These are phyloP conservation scores for Ferrisia virgata DNA, from an alignment of 2,888 invertebrate species.

Conservation along the genomic window DNA sequence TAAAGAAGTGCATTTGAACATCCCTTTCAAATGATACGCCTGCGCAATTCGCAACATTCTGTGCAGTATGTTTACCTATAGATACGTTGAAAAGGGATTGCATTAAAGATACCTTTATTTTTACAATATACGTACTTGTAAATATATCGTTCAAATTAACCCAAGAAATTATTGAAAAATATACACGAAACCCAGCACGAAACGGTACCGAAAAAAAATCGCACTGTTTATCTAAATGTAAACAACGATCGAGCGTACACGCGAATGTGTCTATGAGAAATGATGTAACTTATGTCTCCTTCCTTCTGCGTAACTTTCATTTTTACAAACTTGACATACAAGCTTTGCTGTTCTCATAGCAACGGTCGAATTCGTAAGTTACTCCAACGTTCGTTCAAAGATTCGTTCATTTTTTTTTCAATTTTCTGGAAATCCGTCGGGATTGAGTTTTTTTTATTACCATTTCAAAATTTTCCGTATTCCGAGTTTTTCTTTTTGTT, in stretches of 20 bases:
- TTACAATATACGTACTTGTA: background rate
- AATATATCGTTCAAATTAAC: background rate
- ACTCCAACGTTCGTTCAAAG: background rate
- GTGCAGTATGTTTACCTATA: background rate
- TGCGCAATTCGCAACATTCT: background rate
- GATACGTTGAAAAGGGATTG: too few relatives aligned
- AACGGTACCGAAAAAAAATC: constrained; percentile 25
- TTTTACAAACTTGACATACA: constrained; percentile 43
- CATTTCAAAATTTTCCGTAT: background rate
- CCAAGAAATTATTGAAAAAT: background rate
- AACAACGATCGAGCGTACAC: constrained; percentile 6
- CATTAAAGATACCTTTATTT: background rate
- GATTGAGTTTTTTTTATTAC: background rate
- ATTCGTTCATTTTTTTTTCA: background rate
- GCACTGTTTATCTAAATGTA: background rate
- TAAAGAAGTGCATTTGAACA: background rate
- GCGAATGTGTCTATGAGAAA: constrained; percentile 28
- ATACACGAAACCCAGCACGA: background rate
- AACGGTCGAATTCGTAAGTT: constrained; percentile 30
- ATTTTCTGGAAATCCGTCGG: background rate
- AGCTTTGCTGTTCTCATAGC: constrained; percentile 43
- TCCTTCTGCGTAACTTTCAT: constrained; percentile 42
- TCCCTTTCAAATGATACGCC: background rate
- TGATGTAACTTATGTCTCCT: constrained; percentile 40
- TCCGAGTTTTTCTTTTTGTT: background rate